Conservation (phyloP, 2,113 vertebrate species). For the Sander lucioperca region DNA sequence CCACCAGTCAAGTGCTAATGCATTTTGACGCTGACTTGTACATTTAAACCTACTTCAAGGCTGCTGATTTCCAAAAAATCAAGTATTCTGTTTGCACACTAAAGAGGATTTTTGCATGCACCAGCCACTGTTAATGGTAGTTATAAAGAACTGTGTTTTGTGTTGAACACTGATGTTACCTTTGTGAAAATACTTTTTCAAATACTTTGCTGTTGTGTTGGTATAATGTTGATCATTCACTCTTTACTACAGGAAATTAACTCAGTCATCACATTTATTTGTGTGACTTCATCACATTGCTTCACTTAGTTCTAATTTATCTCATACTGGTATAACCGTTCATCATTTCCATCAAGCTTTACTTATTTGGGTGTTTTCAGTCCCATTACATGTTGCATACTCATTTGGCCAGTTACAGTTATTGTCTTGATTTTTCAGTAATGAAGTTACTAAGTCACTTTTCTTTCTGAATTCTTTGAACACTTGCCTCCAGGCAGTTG, state of each 20-base stretch:
- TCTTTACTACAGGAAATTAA: not conserved
- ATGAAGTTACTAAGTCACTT: slow-evolving; percentile 41
- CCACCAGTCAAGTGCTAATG: too few species aligned
- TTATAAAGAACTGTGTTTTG: not conserved
- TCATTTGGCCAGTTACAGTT: not conserved
- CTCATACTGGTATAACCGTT: not conserved
- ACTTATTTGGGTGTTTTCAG: not conserved
- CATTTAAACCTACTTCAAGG: not conserved
- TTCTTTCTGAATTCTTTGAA: slow-evolving; percentile 52
- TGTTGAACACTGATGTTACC: not conserved
- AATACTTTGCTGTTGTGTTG: not conserved
- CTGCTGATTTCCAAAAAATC: not conserved
- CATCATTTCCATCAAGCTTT: not conserved
- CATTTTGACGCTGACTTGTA: not conserved
- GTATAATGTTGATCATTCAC: not conserved
- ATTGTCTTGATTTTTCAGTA: slow-evolving; percentile 25
- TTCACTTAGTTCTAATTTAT: not conserved
- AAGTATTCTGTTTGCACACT: not conserved
- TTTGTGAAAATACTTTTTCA: not conserved
- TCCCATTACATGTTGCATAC: not conserved
- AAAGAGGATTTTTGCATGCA: not conserved
- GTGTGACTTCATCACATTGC: not conserved
- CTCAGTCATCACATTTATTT: not conserved
- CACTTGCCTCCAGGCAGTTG: slow-evolving; percentile 91
- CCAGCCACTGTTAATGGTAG: not conserved